Evolutionary conservation across 2,888 invertebrate species (phyloP).

Genomic region (Lasius fuliginosus): DNA sequence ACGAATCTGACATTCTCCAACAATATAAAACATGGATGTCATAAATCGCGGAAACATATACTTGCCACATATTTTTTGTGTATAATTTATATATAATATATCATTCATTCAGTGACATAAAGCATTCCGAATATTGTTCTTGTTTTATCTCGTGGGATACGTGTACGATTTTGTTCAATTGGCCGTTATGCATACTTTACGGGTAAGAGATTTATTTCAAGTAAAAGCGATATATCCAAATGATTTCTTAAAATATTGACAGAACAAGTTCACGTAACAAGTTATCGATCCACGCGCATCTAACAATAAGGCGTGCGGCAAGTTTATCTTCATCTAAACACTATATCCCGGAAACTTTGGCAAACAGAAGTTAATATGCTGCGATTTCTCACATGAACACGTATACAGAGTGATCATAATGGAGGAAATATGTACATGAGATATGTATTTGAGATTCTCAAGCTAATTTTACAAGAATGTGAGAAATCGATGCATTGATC

Average conservation of each 20-base stretch:
- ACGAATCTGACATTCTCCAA: not conserved
- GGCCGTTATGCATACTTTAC: not conserved
- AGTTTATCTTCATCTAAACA: constrained; percentile 8
- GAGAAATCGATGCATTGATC: not conserved
- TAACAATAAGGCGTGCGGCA: not conserved
- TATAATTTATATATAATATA: not conserved
- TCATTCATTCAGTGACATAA: not conserved
- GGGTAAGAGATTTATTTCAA: constrained; percentile 9
- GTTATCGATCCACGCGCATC: constrained; percentile 24
- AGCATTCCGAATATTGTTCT: not conserved
- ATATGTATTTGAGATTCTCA: not conserved
- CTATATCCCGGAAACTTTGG: not conserved
- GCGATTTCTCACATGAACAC: not conserved
- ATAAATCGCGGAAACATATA: not conserved
- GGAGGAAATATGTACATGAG: not conserved
- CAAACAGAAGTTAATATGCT: not conserved
- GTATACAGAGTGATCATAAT: not conserved
- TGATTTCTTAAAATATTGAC: constrained; percentile 33
- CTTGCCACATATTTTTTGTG: not conserved
- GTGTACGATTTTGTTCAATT: not conserved
- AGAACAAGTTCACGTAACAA: constrained; percentile 1
- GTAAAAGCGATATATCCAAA: not conserved
- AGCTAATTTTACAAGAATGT: not conserved
- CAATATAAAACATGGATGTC: not conserved
- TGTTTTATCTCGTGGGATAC: not conserved